Conservation (phyloP, 2,797 vertebrate genomes). For the Hypotaenidia philippensis region DNA sequence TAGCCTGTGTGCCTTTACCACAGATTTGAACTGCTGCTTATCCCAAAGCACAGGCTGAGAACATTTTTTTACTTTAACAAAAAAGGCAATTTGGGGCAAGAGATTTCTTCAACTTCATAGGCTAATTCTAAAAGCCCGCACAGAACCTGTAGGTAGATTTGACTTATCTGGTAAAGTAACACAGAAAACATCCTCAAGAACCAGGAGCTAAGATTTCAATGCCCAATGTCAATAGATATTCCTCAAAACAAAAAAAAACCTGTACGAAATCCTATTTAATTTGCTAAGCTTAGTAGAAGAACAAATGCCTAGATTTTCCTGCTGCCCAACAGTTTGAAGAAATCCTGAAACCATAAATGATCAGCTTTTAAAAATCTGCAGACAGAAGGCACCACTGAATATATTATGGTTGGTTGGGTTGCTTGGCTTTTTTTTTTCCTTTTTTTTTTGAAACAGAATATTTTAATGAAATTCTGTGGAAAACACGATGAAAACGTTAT, state of each 20-base stretch:
- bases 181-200: not conserved
- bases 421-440: not conserved
- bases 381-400: not conserved
- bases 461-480: conserved; percentile 22
- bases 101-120: not conserved
- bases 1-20: not conserved
- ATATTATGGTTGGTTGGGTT: not conserved
- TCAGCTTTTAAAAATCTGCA: not conserved
- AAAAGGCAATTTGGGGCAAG: not conserved
- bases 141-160: not conserved
- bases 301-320: not conserved
- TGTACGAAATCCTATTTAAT: not conserved
- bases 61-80: not conserved
- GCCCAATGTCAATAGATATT: not conserved
- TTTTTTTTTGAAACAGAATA: not conserved
- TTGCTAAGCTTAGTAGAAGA: not conserved
- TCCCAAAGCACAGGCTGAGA: not conserved
- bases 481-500: conserved; percentile 27
- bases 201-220: not conserved
- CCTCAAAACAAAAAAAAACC: not conserved
- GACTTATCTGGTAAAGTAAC: not conserved
- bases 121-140: not conserved
- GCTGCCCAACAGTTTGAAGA: conserved; percentile 10
- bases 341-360: not conserved
- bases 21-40: not conserved